These are phyloP conservation scores for Champsocephalus esox DNA, from an alignment of 2,797 vertebrate genomes.

Conservation along the genomic window DNA sequence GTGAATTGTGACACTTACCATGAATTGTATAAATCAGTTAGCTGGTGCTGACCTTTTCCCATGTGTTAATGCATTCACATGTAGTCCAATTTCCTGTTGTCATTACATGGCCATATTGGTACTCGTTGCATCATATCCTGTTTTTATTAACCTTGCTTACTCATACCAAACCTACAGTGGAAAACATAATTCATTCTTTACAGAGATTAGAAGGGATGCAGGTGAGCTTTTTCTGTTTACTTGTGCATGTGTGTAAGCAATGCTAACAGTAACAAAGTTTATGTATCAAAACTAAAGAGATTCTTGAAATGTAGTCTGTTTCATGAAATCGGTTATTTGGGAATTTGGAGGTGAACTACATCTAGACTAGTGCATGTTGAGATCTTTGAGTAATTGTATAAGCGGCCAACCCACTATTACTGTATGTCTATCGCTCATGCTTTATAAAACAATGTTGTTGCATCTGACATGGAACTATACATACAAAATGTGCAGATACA, in stretches of 20 bases:
- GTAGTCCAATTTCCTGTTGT: constrained; percentile 28
- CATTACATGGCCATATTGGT: constrained; percentile 6
- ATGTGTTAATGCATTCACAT: constrained; percentile 30
- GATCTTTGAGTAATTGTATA: background rate
- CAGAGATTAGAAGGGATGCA: constrained; percentile 18
- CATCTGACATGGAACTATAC: background rate
- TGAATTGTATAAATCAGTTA: constrained; percentile 21
- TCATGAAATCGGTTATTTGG: constrained; percentile 25
- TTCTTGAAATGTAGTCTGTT: background rate
- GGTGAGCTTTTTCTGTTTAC: constrained; percentile 22
- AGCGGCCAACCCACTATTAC: background rate
- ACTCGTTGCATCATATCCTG: constrained; percentile 29
- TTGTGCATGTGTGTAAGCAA: constrained; percentile 12
- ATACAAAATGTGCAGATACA: background rate
- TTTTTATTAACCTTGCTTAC: constrained; percentile 7
- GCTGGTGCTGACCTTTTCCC: constrained; percentile 12
- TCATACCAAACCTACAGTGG: background rate
- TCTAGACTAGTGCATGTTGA: background rate
- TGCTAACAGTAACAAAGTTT: constrained; percentile 22
- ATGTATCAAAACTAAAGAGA: constrained; percentile 17
- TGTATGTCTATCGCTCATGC: background rate
- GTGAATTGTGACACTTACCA: too few species aligned
- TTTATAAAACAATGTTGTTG: background rate
- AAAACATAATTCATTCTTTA: constrained; percentile 4
- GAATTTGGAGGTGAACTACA: constrained; percentile 4